Evolutionary conservation across 1,140 invertebrate genomes (phyloP).

Genomic region (Pogonomyrmex californicus): DNA sequence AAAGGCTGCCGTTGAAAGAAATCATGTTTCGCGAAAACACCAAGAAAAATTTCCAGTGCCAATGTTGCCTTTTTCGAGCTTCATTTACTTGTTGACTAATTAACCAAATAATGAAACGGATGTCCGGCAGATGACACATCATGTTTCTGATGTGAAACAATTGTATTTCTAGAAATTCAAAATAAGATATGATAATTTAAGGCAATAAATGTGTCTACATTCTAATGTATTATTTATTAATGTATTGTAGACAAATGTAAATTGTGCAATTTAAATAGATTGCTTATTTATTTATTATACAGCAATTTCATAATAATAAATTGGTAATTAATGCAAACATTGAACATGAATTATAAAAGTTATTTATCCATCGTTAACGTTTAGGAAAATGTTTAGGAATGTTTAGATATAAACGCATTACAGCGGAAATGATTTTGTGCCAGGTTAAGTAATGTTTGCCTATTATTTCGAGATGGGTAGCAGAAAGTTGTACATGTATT

Average conservation of each 20-base stretch:
- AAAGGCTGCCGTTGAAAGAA: slow-evolving; percentile 11
- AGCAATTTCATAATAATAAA: background rate
- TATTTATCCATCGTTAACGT: background rate
- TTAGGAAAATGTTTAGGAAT: background rate
- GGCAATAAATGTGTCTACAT: background rate
- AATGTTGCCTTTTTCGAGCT: background rate
- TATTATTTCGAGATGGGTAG: background rate
- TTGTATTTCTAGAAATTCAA: slow-evolving; percentile 4
- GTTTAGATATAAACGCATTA: background rate
- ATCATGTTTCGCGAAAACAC: slow-evolving; percentile 42
- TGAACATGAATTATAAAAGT: background rate
- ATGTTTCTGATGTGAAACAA: background rate
- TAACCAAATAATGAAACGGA: background rate
- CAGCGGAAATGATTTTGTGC: background rate
- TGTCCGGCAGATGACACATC: background rate
- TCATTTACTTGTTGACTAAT: slow-evolving; percentile 15
- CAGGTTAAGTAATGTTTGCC: background rate
- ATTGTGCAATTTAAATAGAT: background rate
- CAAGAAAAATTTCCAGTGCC: background rate
- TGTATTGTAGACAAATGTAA: too few species aligned
- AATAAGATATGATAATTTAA: background rate
- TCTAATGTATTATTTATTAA: background rate
- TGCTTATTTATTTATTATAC: background rate
- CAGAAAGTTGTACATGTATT: background rate
- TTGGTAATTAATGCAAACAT: background rate